Conservation (phyloP, 2,113 vertebrate genomes). For the Ovibos moschatus region DNA sequence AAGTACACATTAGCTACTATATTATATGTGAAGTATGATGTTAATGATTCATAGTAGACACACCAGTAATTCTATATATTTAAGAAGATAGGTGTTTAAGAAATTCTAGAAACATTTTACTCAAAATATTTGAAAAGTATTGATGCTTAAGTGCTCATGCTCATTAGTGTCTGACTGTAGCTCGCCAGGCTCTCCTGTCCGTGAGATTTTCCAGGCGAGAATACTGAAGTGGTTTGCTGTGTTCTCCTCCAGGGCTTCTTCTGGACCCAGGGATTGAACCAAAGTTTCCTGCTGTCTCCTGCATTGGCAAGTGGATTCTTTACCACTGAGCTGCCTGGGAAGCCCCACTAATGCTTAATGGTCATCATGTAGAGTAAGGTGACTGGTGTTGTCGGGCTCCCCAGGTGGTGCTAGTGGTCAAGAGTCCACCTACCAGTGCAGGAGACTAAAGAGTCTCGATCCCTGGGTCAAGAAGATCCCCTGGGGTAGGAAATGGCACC, state of each 20-base stretch:
- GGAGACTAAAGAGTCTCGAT: not conserved
- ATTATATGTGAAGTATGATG: not conserved
- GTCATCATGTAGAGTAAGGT: not conserved
- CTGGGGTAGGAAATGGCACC: not conserved
- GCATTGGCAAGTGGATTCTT: not conserved
- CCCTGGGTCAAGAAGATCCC: not conserved
- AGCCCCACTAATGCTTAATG: not conserved
- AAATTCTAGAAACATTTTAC: not conserved
- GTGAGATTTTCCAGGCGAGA: not conserved
- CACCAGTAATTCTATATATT: not conserved
- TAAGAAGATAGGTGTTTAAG: not conserved
- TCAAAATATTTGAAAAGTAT: not conserved
- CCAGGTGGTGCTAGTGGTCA: not conserved
- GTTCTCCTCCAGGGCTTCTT: not conserved
- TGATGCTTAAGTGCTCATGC: not conserved
- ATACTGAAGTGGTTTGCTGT: not conserved
- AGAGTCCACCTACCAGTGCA: not conserved
- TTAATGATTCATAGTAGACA: not conserved
- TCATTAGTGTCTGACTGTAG: not conserved
- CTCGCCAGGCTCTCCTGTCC: not conserved
- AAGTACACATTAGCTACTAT: not conserved
- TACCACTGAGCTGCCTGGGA: not conserved
- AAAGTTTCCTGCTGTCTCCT: not conserved
- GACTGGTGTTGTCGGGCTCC: not conserved
- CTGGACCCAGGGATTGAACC: not conserved